These are phyloP conservation scores for Bombus pascuorum DNA, from an alignment of 1,140 invertebrate species.

Conservation along the genomic window DNA sequence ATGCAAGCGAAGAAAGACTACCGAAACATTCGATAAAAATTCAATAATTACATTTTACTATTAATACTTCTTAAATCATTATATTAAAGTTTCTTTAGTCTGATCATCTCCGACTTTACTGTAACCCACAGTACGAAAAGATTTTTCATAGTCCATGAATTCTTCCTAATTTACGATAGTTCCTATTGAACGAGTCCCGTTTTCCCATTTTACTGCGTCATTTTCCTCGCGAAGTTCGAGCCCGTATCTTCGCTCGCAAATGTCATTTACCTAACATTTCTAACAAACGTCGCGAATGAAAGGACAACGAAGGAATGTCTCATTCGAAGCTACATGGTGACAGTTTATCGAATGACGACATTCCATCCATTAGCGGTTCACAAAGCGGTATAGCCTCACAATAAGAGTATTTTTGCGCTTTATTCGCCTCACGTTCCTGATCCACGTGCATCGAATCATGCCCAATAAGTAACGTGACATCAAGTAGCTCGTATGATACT, in stretches of 20 bases:
- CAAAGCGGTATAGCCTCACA: constrained; percentile 4
- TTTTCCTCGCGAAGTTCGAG: neutral
- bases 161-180: neutral
- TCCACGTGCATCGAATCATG: constrained; percentile 4
- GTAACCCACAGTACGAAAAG: neutral
- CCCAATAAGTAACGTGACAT: constrained; percentile 25
- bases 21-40: neutral
- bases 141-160: neutral
- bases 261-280: neutral
- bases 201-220: neutral
- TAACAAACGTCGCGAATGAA: neutral
- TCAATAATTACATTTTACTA: neutral
- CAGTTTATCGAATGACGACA: neutral
- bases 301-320: neutral
- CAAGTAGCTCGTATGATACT: neutral
- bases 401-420: constrained; percentile 15
- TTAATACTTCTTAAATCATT: neutral
- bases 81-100: neutral
- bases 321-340: neutral
- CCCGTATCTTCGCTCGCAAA: too few species aligned
- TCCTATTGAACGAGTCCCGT: neutral
- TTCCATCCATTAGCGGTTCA: neutral
- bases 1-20: neutral
- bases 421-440: constrained; percentile 16
- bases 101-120: neutral